phyloP scores from a whole-genome alignment of 2,888 invertebrate genomes.

The Leptodirus hochenwartii region DNA sequence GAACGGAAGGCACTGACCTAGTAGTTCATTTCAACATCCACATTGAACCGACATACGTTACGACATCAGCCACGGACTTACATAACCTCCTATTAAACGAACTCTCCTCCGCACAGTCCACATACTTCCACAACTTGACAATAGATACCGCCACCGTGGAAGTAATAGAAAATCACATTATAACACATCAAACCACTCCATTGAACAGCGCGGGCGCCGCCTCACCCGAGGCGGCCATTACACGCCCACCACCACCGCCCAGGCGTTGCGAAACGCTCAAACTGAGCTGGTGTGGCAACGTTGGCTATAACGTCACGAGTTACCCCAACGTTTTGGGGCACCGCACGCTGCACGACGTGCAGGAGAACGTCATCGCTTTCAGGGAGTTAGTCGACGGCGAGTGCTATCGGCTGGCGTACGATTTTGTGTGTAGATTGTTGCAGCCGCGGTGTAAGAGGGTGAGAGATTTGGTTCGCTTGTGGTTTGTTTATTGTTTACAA shows the following conservation, averaged over 20 bases:
- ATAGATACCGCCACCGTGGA: conserved; percentile 46
- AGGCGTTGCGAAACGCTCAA: conserved; percentile 50
- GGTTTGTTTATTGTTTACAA: too few species aligned
- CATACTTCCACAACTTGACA: conserved; percentile 43
- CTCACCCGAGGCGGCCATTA: conserved; percentile 25
- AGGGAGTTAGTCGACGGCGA: conserved; percentile 80
- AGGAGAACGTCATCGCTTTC: conserved; percentile 61
- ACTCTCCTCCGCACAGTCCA: conserved; percentile 34
- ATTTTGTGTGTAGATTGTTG: conserved; percentile 72
- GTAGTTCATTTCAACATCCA: conserved; percentile 73
- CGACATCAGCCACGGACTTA: conserved; percentile 45
- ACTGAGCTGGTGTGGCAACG: conserved; percentile 47
- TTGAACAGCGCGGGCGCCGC: conserved; percentile 24
- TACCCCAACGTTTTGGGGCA: conserved; percentile 70
- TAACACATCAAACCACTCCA: conserved; percentile 24
- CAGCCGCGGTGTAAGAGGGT: conserved; percentile 54
- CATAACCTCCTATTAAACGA: conserved; percentile 46
- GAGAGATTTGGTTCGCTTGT: too few species aligned
- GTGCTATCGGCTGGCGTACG: conserved; percentile 71
- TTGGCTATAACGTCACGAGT: conserved; percentile 63
- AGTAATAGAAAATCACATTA: conserved; percentile 35
- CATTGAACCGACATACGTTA: conserved; percentile 45
- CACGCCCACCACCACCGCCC: conserved; percentile 38
- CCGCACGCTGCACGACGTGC: conserved; percentile 37
- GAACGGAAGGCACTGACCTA: conserved; percentile 48